Percentiles rank a stretch among this genome's conserved stretches.
phyloP scores from a whole-genome alignment of 2,797 vertebrate genomes.

The Helostoma temminkii region DNA sequence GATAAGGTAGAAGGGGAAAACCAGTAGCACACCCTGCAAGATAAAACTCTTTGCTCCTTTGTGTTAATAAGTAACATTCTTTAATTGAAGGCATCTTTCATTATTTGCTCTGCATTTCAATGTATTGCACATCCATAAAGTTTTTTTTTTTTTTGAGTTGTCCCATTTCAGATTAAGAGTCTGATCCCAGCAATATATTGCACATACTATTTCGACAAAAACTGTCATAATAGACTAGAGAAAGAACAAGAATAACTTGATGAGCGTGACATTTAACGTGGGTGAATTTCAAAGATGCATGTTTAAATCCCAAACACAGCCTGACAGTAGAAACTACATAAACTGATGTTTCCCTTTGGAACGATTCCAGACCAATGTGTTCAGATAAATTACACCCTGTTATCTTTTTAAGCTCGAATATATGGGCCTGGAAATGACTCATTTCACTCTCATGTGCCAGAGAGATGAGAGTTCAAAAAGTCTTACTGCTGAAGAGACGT shows the following conservation, averaged over 20 bases:
- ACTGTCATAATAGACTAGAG: too few species aligned
- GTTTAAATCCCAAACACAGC: background rate
- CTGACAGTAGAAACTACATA: background rate
- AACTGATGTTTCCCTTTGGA: background rate
- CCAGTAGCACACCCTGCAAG: background rate
- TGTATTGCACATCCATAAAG: too few species aligned
- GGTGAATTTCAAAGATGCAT: background rate
- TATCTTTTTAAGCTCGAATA: background rate
- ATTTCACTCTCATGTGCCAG: background rate
- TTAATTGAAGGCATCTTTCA: too few species aligned
- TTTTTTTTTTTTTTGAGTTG: too few species aligned
- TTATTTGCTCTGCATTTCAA: too few species aligned
- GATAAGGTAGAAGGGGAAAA: background rate
- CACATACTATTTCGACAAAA: too few species aligned
- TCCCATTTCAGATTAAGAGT: too few species aligned
- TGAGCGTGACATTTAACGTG: background rate
- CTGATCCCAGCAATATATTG: too few species aligned
- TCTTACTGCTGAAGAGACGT: background rate
- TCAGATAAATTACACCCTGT: conserved; percentile 2
- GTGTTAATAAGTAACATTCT: background rate
- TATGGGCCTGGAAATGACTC: background rate
- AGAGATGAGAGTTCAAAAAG: background rate
- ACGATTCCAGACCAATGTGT: background rate
- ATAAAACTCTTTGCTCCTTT: background rate
- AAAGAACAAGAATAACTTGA: too few species aligned